A percentile compares a stretch with the other conserved stretches of the same genome.
Evolutionary conservation across 2,113 vertebrate species (phyloP).

Genomic region (Actenoides hombroni): DNA sequence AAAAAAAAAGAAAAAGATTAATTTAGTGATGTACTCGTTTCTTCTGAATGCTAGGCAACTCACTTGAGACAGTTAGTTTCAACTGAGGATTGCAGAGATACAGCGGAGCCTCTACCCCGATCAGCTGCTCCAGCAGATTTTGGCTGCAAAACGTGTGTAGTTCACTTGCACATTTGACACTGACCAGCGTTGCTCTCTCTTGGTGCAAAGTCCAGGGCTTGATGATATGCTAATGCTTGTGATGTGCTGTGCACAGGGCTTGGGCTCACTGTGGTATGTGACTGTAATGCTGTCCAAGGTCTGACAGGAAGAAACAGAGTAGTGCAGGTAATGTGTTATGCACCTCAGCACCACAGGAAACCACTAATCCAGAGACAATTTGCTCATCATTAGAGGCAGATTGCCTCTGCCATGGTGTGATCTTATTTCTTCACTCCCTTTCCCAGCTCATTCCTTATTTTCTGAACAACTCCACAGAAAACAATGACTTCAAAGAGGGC

Average conservation of each 20-base stretch:
- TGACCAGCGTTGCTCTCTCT: not conserved
- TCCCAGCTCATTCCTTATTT: not conserved
- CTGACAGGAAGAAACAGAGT: not conserved
- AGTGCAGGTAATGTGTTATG: not conserved
- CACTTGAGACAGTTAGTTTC: not conserved
- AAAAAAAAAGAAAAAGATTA: not conserved
- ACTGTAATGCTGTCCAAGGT: rapidly evolving
- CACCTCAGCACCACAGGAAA: not conserved
- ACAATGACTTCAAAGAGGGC: not conserved
- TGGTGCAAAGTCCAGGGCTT: not conserved
- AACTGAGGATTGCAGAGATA: not conserved
- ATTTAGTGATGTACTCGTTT: not conserved
- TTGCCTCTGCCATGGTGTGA: not conserved
- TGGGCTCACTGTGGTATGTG: rapidly evolving
- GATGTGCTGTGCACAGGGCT: not conserved
- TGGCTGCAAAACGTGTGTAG: not conserved
- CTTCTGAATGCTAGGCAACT: not conserved
- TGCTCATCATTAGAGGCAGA: not conserved
- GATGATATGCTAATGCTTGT: rapidly evolving
- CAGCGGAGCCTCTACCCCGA: not conserved
- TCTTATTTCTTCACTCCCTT: not conserved
- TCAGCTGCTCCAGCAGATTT: not conserved
- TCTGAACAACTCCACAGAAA: not conserved
- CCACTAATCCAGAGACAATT: not conserved
- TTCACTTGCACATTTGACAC: not conserved